Conservation (phyloP, 2,888 invertebrate species). For the Melitaea athalia region DNA sequence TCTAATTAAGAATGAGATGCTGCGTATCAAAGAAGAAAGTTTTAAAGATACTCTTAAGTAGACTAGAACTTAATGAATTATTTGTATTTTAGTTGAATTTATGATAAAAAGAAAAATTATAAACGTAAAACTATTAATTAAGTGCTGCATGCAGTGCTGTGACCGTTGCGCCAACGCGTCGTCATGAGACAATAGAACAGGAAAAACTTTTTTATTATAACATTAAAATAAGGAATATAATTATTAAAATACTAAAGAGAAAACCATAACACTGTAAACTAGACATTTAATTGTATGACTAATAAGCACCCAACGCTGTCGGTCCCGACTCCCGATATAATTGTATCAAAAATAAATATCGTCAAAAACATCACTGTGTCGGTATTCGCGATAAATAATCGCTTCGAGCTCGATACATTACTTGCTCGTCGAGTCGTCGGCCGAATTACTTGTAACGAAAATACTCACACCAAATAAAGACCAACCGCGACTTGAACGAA, state of each 20-base stretch:
- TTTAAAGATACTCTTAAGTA: not conserved
- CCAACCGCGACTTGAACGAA: constrained; percentile 35
- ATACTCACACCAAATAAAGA: constrained; percentile 45
- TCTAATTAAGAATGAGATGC: not conserved
- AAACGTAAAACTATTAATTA: not conserved
- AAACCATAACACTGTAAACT: not conserved
- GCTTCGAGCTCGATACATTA: constrained; percentile 57
- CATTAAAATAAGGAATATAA: not conserved
- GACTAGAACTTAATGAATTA: constrained; percentile 3
- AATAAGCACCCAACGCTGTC: not conserved
- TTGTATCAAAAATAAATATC: constrained; percentile 45
- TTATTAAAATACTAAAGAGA: not conserved
- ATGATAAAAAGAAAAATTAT: not conserved
- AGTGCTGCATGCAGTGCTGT: too few species aligned
- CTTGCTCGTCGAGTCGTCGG: constrained; percentile 51
- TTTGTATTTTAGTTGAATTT: not conserved
- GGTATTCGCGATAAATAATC: constrained; percentile 57
- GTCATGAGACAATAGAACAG: too few species aligned
- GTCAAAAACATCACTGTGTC: constrained; percentile 48
- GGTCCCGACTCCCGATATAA: constrained; percentile 4
- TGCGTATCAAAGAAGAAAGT: not conserved
- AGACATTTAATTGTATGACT: not conserved
- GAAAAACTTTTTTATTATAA: too few species aligned
- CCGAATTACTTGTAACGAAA: constrained; percentile 56
- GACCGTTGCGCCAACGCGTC: too few species aligned